Conservation (phyloP, 2,888 invertebrate species). For the Lysandra bellargus region DNA sequence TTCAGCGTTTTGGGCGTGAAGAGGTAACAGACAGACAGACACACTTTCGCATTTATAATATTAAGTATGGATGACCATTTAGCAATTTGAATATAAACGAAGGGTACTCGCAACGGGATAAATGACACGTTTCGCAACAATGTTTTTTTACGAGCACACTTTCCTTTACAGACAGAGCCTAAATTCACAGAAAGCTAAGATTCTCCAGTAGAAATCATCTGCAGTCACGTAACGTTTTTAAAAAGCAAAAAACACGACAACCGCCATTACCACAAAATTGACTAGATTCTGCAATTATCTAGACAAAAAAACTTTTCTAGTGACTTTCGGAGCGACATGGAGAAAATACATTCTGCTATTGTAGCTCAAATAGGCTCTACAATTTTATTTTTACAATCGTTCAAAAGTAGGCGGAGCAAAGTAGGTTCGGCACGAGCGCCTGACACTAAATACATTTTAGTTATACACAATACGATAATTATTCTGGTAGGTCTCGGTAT, state of each 20-base stretch:
- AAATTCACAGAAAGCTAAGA: not conserved
- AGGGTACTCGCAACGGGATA: not conserved
- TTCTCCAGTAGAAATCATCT: not conserved
- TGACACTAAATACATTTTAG: too few relatives aligned
- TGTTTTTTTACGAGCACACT: not conserved
- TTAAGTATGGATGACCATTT: too few relatives aligned
- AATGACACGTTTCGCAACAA: not conserved
- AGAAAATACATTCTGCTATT: not conserved
- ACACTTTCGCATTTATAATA: too few relatives aligned
- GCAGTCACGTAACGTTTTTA: conserved; percentile 10
- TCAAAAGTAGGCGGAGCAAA: not conserved
- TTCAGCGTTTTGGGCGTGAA: too few relatives aligned
- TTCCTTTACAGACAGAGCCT: not conserved
- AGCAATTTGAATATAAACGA: too few relatives aligned
- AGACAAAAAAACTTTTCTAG: conserved; percentile 12
- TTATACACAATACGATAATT: not conserved
- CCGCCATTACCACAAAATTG: conserved; percentile 19
- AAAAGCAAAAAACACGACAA: not conserved
- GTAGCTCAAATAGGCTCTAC: not conserved
- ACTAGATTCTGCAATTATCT: conserved; percentile 11
- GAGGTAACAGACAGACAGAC: too few relatives aligned
- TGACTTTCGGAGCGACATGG: not conserved
- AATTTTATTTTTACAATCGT: not conserved
- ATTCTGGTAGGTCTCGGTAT: not conserved
- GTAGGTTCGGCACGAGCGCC: too few relatives aligned